phyloP scores from a whole-genome alignment of 2,888 invertebrate genomes.

The Lasioglossum morio region DNA sequence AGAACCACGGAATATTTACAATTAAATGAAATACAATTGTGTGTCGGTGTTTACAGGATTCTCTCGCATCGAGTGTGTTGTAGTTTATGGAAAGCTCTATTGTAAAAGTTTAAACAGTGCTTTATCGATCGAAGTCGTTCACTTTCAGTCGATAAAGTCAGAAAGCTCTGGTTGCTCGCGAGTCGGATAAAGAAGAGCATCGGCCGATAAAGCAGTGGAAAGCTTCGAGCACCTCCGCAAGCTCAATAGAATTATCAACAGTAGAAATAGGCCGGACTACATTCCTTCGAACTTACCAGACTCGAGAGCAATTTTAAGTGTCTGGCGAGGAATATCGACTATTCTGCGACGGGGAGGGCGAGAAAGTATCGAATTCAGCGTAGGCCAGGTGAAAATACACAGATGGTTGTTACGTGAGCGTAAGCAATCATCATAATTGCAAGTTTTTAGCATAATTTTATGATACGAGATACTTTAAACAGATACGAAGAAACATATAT shows the following conservation, averaged over 20 bases:
- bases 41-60: neutral
- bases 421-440: neutral
- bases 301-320: neutral
- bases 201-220: constrained; percentile 57
- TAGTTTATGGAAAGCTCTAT: neutral
- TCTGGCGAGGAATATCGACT: constrained; percentile 42
- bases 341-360: neutral
- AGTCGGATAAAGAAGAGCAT: constrained; percentile 62
- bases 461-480: neutral
- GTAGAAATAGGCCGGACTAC: neutral
- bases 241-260: constrained; percentile 46
- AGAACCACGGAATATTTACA: neutral
- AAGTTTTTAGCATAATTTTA: neutral
- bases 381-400: constrained; percentile 20
- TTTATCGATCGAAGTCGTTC: neutral
- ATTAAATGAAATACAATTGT: neutral
- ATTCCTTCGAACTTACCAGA: constrained; percentile 5
- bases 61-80: neutral
- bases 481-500: too few relatives aligned
- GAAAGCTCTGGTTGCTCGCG: constrained; percentile 10
- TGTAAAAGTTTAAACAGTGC: neutral
- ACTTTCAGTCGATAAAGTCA: constrained; percentile 45
- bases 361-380: constrained; percentile 37
- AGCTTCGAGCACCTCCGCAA: constrained; percentile 43
- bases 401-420: neutral